A percentile compares a stretch with the other conserved stretches of the same genome.
Evolutionary conservation across 2,888 invertebrate species (phyloP).

Genomic region (Caenorhabditis sp.): DNA sequence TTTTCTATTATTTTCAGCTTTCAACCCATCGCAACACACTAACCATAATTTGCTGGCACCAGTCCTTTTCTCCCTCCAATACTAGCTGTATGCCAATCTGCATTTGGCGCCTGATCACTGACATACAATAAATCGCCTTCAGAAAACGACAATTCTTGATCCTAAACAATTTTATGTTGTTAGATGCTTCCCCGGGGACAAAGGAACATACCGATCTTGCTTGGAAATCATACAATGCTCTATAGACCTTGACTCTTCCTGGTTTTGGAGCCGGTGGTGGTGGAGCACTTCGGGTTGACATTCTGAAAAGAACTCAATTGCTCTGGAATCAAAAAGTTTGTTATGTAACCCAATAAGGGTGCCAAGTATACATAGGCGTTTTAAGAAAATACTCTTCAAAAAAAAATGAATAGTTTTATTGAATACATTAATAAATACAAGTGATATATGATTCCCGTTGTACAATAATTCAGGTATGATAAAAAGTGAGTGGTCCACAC

Average conservation of each 20-base stretch:
- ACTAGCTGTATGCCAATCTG: conserved; percentile 58
- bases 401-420: no score
- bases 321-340: not conserved
- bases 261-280: conserved; percentile 65
- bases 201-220: conserved; percentile 49
- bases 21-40: no score
- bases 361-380: not conserved
- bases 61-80: conserved; percentile 57
- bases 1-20: no score
- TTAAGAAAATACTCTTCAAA: no score
- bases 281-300: conserved; percentile 19
- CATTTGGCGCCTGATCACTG: conserved; percentile 57
- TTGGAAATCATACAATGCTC: conserved; percentile 58
- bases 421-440: no score
- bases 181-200: not conserved
- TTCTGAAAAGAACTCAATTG: not conserved
- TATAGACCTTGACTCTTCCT: conserved; percentile 65
- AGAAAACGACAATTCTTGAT: conserved; percentile 77
- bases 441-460: no score
- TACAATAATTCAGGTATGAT: conserved; percentile 9
- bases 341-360: not conserved
- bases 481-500: conserved; percentile 34
- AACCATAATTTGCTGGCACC: conserved; percentile 59
- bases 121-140: conserved; percentile 76
- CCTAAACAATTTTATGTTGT: conserved; percentile 16